phyloP scores from a whole-genome alignment of 2,797 vertebrate species.

The Arctocebus calabarensis region DNA sequence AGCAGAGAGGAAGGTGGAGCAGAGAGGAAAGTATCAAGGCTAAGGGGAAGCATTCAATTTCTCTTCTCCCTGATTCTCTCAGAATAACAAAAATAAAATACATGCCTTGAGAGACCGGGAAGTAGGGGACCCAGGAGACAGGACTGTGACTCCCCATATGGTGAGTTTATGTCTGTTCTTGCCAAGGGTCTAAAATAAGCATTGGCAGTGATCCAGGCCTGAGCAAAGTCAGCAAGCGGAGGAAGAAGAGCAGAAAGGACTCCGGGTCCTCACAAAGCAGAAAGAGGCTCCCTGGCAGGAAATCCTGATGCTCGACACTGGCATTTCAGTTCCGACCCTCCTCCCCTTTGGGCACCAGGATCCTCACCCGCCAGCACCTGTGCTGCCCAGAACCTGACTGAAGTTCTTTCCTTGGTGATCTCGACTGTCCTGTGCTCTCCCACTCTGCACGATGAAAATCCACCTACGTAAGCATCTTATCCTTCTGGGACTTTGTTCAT shows the following conservation, averaged over 20 bases:
- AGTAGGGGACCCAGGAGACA: not conserved
- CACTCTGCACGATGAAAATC: not conserved
- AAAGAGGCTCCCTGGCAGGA: not conserved
- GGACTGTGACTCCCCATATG: not conserved
- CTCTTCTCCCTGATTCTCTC: not conserved
- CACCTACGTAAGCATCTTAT: not conserved
- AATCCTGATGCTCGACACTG: not conserved
- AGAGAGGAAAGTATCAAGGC: not conserved
- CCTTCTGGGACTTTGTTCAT: not conserved
- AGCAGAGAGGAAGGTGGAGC: not conserved
- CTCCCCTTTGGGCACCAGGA: not conserved
- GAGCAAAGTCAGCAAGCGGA: not conserved
- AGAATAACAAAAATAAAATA: not conserved
- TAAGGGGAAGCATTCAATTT: not conserved
- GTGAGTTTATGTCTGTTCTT: not conserved
- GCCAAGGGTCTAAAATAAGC: not conserved
- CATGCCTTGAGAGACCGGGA: not conserved
- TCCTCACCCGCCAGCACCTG: accelerated
- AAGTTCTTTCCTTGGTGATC: not conserved
- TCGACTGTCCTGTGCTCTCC: not conserved
- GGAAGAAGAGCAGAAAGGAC: not conserved
- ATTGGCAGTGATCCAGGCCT: not conserved
- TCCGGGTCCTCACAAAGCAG: not conserved
- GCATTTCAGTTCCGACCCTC: not conserved
- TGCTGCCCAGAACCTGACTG: not conserved